These are phyloP conservation scores for Melieria omissa DNA, from an alignment of 2,888 invertebrate species.

Conservation along the genomic window DNA sequence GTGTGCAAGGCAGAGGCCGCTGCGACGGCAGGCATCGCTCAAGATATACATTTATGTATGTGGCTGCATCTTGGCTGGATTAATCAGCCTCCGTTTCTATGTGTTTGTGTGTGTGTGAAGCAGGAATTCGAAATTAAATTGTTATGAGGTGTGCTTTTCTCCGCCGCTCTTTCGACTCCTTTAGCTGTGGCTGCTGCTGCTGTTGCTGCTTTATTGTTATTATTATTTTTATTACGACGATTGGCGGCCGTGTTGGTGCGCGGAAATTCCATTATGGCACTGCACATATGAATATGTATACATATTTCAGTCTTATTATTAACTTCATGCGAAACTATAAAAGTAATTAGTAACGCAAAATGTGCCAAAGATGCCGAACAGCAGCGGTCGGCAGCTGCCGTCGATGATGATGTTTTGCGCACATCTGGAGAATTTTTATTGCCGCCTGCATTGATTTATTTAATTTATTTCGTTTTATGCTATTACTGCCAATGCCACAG, in stretches of 20 bases:
- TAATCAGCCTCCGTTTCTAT: background rate
- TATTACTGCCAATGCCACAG: conserved; percentile 3
- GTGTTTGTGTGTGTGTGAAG: background rate
- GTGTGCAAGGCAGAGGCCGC: conserved; percentile 17
- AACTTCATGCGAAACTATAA: conserved; percentile 31
- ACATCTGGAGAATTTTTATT: no score
- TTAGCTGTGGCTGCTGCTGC: conserved; percentile 14
- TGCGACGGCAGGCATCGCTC: background rate
- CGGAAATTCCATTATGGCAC: no score
- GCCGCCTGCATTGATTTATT: background rate
- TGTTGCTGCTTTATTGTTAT: background rate
- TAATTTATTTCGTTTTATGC: conserved; percentile 9
- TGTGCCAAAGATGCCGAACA: background rate
- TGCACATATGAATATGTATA: no score
- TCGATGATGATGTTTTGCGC: background rate
- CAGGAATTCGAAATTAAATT: background rate
- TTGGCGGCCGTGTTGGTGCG: background rate
- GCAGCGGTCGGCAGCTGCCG: background rate
- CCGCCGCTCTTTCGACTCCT: background rate
- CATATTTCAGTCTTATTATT: conserved; percentile 3
- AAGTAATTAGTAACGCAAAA: conserved; percentile 32
- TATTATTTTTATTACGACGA: background rate
- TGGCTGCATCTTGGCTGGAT: background rate
- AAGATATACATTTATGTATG: background rate
- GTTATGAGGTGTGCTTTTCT: no score